Evolutionary conservation across 2,888 invertebrate species (phyloP), one percentile per base, ranked within the genome.

Genomic region (Erannis defoliaria): DNA sequence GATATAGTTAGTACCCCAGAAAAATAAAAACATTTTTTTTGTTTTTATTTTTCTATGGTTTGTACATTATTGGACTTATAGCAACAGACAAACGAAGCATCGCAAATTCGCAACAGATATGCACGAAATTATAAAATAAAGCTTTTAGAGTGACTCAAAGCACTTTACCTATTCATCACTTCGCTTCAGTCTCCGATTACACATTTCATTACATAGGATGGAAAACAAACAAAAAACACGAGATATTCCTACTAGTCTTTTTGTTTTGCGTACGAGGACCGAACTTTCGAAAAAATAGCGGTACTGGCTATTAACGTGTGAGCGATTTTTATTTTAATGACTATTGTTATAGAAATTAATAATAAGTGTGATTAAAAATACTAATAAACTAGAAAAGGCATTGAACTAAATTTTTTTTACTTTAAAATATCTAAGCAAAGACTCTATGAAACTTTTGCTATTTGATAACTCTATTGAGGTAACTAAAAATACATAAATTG

Each of bases 171-270:
- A 75, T 78, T 70, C 71, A 78, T 82, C 78, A 79, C 70, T 72
- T 49, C 54, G 37, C 62, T 73, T 74, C 64, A 63, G 77, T 77
- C 74, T 80, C 73, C 75, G 76, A 85, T 85, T 82, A 86, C 76
- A 80, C 79, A 86, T 85, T 88, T 84, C 81, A 86, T 84, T 84
- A 81, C 79, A 74, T 60, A 66, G 63, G 73, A 69, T 67, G 37
- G 66, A 69, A 53, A 60, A 67, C 66, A 67, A 70, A 72, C 61
- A 67, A 68, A 72, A 71, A 68, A 67, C 37, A 67, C 16, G 10
- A 9, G 55, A 46, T 49, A 62, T 60, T 58, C 50, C 38, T 23
- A 18, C 23, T 29, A 5, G 38, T 35, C 12, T 29, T 42, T 58
- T 42, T 51, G 48, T 40, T 42, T 16, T 31, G 46, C 46, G 12